Base-by-base conservation (phyloP, 92 coral and sea anemone species). In the Epizoanthus stellaris region DNA sequence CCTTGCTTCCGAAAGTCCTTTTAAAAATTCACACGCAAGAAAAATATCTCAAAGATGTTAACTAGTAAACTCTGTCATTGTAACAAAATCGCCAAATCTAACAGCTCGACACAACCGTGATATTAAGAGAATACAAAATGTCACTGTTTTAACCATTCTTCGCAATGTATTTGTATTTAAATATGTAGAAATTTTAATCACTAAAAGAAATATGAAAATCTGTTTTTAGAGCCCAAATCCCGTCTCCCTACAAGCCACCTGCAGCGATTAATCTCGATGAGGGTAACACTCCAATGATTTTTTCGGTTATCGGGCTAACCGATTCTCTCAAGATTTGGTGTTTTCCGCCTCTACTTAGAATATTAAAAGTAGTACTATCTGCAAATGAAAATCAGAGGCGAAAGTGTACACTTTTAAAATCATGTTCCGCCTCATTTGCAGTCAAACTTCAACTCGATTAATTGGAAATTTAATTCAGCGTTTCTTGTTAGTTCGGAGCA, bases 221-320 rank as follows among this genome's bases (percentile, higher is more conserved):
- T 82, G 92, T 82, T 89, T 91, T 83, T n/a, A 9, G 73, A 77
- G 67, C 36, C 90, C 64, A 87, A 76, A 70, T 52, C 72, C 67
- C 92, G 94, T 91, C 66, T 88, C 94, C 69, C 80, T 6, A 66
- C n/a, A 21, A 71, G 94, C 94, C 94, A 91, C 94, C 94, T 91
- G 94, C 94, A 57, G 14, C 47, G 77, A 63, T 62, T 79, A 79
- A 79, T 62, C 64, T 79, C 54, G 21, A 11, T 5, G 45, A 63
- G 52, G 39, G 30, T 40, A 14, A 64, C 83, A 5, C 60, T 76
- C 72, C 52, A 79, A 42, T 79, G 66, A 63, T 62, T 79, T 16
- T 42, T 79, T 79, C 49, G 62, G 83, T 79, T 79, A 79, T 79
- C 73, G 7, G 45, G 67, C 19, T 61, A 42, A 64, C 23, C 71